Base-by-base conservation (phyloP, 2,888 invertebrate species). In the Ennomos fuscantarius region DNA sequence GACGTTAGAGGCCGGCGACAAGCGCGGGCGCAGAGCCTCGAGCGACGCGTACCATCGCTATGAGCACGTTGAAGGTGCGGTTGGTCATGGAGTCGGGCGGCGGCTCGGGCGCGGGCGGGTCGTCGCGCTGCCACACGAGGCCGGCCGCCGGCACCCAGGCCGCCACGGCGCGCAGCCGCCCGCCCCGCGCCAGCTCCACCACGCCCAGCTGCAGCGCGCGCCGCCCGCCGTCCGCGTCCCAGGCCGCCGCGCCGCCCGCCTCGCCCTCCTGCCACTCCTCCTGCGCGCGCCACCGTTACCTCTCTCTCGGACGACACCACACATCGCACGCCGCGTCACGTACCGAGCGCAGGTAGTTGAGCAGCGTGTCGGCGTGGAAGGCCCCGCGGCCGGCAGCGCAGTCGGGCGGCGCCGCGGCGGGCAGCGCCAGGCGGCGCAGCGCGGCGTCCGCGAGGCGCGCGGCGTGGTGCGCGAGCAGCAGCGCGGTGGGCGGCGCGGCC, bases 361-460 rank as follows among this genome's bases (percentile, higher is more conserved):
- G 82, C 62, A 90, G 73, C 8, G 90, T 86, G 72, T 87, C 88
- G 1, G 89, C 89, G 68, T 90, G 88, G 73, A 87, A 84, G 54
- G 85, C 82, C 36, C 81, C 84, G 33, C 62, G 61, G 45, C 87
- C 87, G 35, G 15, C 12, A 3, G 46, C 65, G 72, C 89, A 88
- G 66, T 74, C 72, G 43, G 79, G 82, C 53, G 64, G 43, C 9
- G 64, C 60, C 9, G 62, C 68, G 32, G 51, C 42, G 9, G 77
- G 75, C 65, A 82, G 75, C 8, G 41, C 62, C 60, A 76, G 69
- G 31, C 81, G 75, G 8, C 43, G 62, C 61, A 76, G 69, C 32
- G 82, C 77, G 70, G 48, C 70, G 45, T 73, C 85, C 61, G 70
- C 57, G 74, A 75, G 10, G 70, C 62, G 45, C 75, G 79, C 13